These are phyloP conservation scores for Tenodera sinensis DNA, from an alignment of 2,888 invertebrate genomes.

Conservation along the genomic window DNA sequence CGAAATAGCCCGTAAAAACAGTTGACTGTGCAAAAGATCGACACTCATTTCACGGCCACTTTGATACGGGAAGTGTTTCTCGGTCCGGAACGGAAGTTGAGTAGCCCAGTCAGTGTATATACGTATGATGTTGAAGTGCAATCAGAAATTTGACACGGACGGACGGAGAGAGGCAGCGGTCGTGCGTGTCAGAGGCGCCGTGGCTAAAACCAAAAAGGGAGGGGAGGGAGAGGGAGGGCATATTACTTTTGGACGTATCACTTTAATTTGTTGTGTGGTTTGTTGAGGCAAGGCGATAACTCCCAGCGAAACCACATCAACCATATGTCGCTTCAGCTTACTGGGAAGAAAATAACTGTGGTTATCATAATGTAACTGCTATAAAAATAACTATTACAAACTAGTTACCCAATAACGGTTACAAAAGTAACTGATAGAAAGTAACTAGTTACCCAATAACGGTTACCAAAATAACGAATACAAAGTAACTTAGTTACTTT, in stretches of 20 bases:
- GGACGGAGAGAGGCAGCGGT: too few species aligned
- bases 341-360: too few species aligned
- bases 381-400: too few species aligned
- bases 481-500: too few species aligned
- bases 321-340: too few species aligned
- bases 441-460: too few species aligned
- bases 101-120: background rate
- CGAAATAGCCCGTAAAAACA: background rate
- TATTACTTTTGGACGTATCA: background rate
- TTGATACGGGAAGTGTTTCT: background rate
- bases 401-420: too few species aligned
- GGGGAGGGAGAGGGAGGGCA: too few species aligned
- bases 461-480: too few species aligned
- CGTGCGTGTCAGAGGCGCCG: background rate
- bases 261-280: background rate
- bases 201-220: too few species aligned
- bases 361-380: too few species aligned
- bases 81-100: background rate
- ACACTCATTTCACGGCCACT: background rate
- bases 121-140: background rate
- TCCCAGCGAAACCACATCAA: background rate
- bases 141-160: background rate
- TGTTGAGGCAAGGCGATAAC: background rate
- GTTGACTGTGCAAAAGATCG: background rate
- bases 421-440: too few species aligned